A percentile compares a stretch with the other conserved stretches of the same genome.
phyloP scores from a whole-genome alignment of 2,888 invertebrate genomes.

The Drosophila yooni region DNA sequence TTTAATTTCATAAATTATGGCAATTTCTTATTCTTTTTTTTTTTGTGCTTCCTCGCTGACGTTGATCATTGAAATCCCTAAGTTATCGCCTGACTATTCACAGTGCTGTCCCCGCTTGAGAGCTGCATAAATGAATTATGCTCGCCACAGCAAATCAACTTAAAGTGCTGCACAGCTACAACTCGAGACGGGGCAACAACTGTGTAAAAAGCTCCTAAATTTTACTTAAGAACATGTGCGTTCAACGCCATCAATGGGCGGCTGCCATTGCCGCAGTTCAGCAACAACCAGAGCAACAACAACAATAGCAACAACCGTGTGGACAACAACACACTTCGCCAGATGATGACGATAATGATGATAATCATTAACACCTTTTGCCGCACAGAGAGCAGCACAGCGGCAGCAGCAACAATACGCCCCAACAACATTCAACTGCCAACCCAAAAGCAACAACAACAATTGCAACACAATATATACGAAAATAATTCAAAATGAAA shows the following conservation, averaged over 20 bases:
- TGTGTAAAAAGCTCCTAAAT: slow-evolving; percentile 81
- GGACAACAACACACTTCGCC: slow-evolving; percentile 32
- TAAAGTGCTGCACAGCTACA: slow-evolving; percentile 66
- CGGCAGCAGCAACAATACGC: slow-evolving; percentile 56
- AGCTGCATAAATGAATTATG: slow-evolving; percentile 78
- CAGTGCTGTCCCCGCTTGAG: slow-evolving; percentile 33
- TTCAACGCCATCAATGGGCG: slow-evolving; percentile 77
- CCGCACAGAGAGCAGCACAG: slow-evolving; percentile 63
- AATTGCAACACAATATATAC: slow-evolving; percentile 58
- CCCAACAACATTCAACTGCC: slow-evolving; percentile 52
- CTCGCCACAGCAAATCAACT: slow-evolving; percentile 82
- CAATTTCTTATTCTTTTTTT: slow-evolving; percentile 58
- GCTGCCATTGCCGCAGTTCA: slow-evolving; percentile 58
- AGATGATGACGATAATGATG: slow-evolving; percentile 77
- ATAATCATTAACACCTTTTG: slow-evolving; percentile 83
- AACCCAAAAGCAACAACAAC: slow-evolving; percentile 39
- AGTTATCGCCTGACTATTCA: slow-evolving; percentile 80
- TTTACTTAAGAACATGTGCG: slow-evolving; percentile 82
- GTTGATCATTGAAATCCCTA: slow-evolving; percentile 84
- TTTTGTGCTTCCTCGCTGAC: slow-evolving; percentile 61
- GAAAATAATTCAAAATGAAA: slow-evolving; percentile 85
- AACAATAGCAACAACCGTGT: slow-evolving; percentile 6
- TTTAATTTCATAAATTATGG: slow-evolving; percentile 80
- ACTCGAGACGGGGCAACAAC: slow-evolving; percentile 61
- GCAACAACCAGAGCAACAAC: slow-evolving; percentile 15